Evolutionary conservation across 2,888 invertebrate species (phyloP), one percentile per base, ranked within the genome.

Genomic region (Quadroppia sp.): DNA sequence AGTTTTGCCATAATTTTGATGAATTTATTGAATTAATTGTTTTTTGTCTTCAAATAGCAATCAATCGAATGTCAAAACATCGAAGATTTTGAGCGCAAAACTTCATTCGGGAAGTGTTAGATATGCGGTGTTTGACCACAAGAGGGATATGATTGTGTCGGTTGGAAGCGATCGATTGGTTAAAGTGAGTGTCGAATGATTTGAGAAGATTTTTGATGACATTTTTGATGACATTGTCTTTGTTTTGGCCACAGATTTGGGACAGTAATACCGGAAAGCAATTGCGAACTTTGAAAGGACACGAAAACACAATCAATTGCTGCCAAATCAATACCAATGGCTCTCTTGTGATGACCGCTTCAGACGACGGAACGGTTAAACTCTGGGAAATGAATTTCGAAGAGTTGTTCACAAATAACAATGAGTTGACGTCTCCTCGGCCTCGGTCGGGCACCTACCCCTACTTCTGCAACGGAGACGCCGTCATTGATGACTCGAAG

Each of bases 271-370:
- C 73, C 17, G 76, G 77, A 20, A 71, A 74, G 25, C 72, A 71
- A 45, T 25, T 76, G 11, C 61, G 71, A 48, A 45, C 64, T 11
- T 72, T 77, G 25, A 45, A 67, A 32, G 76, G 76, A 4, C 77
- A 77, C 50, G 40, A 71, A 17, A 42, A 70, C 42, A 20, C 61
- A 20, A 75, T 77, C 15, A 76, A 76, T 36, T 76, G 71, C 53
- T 76, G 77, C 67, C 20, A 45, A 11, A 77, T 77, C 59, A 75
- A 74, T 40, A 48, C 71, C 15, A 82, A 84, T 75, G 85, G 85
- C 4, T 83, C 84, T 0, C 83, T 84, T 30, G 87, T 89, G 72
- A 83, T 89, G 17, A 87, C 88, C 0, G 81, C 88, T 13, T 86
- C 86, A 7, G 82, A 82, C 36, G 86, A 86, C 78, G 87, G 88